Conservation (phyloP, 2,113 vertebrate genomes). For the Scophthalmus maximus region DNA sequence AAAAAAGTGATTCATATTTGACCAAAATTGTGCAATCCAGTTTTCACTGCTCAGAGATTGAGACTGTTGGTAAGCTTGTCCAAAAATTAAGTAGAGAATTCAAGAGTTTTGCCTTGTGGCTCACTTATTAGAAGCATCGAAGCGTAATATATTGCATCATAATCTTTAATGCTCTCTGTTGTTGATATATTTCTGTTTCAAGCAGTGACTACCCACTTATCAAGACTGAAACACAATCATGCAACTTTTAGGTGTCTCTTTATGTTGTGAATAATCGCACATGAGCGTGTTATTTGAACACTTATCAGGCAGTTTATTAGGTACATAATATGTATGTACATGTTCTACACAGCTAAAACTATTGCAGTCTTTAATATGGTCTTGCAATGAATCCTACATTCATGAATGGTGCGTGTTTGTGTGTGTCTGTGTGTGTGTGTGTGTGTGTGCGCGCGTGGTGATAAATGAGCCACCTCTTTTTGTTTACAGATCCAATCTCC, state of each 20-base stretch:
- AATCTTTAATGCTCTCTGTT: background rate
- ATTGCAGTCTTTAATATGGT: background rate
- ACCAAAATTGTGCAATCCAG: too few species aligned
- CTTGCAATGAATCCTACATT: background rate
- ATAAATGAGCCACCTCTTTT: conserved; percentile 67
- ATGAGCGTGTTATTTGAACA: background rate
- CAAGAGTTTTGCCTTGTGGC: background rate
- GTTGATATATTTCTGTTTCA: background rate
- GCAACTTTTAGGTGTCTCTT: background rate
- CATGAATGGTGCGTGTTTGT: conserved; percentile 1
- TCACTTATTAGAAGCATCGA: background rate
- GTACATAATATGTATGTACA: background rate
- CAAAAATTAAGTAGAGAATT: background rate
- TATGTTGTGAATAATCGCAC: background rate
- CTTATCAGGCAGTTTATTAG: background rate
- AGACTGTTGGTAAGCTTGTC: background rate
- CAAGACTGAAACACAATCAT: background rate
- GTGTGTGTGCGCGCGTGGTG: conserved; percentile 30
- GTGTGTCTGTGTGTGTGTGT: conserved; percentile 43
- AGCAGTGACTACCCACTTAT: background rate
- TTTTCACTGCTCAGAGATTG: background rate
- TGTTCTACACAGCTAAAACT: background rate
- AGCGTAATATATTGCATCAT: background rate
- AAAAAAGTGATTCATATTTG: too few species aligned
- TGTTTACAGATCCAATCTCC: conserved; percentile 69